Evolutionary conservation across 2,113 vertebrate species (phyloP).

Genomic region (Pachyramphus minor): DNA sequence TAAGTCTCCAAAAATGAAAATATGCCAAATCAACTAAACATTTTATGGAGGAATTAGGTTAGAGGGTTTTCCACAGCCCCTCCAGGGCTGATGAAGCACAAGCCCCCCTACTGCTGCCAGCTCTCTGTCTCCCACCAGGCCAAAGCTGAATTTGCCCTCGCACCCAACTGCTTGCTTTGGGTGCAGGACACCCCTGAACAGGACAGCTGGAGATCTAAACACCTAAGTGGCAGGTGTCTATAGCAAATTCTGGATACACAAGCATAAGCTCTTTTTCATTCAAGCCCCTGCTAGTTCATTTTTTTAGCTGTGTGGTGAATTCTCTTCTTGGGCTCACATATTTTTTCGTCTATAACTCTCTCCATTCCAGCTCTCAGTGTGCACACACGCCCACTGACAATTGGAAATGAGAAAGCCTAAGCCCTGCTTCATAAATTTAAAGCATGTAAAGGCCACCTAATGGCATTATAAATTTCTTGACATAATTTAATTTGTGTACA

Average conservation of each 20-base stretch:
- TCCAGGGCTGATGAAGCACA: neutral
- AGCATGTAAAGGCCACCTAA: slow-evolving; percentile 27
- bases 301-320: neutral
- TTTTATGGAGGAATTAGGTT: neutral
- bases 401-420: neutral
- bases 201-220: neutral
- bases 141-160: fast-evolving
- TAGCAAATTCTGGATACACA: neutral
- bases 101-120: neutral
- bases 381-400: neutral
- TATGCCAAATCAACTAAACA: neutral
- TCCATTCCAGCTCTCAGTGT: neutral
- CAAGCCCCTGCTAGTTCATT: neutral
- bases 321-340: neutral
- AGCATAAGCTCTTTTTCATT: neutral
- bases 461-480: slow-evolving; percentile 34
- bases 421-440: slow-evolving; percentile 2
- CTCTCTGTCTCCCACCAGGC: fast-evolving
- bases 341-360: neutral
- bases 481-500: slow-evolving; percentile 26
- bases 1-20: neutral
- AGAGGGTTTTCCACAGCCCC: neutral
- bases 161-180: neutral
- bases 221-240: too few relatives aligned
- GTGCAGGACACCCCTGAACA: neutral